These are phyloP conservation scores for Ictalurus furcatus DNA, from an alignment of 2,113 vertebrate species.

Conservation along the genomic window DNA sequence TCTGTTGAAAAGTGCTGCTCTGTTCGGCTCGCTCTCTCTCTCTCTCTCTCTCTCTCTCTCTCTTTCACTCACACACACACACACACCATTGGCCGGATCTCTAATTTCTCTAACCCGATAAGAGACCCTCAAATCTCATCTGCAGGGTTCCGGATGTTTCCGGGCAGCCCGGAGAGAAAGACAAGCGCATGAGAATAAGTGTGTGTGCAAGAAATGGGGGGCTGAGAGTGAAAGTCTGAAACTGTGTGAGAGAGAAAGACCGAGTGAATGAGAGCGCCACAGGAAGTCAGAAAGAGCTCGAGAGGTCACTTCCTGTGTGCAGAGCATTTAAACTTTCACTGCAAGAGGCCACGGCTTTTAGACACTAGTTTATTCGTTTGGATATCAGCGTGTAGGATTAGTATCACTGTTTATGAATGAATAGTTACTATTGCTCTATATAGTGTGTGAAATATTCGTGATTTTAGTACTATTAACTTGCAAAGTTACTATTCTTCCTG, in stretches of 20 bases:
- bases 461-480: background rate
- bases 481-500: background rate
- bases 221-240: background rate
- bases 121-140: background rate
- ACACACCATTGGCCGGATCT: background rate
- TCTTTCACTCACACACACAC: background rate
- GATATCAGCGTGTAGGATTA: background rate
- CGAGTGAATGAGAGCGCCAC: background rate
- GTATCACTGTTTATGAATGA: background rate
- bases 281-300: background rate
- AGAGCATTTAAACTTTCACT: background rate
- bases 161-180: background rate
- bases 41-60: background rate
- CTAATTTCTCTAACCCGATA: background rate
- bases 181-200: background rate
- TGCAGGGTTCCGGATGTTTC: slow-evolving; percentile 29
- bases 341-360: background rate
- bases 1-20: background rate
- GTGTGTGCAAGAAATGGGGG: background rate
- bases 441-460: background rate
- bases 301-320: slow-evolving; percentile 39
- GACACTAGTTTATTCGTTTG: background rate
- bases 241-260: background rate
- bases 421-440: background rate
- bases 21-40: background rate